phyloP scores from a whole-genome alignment of 2,797 vertebrate genomes.

The Esox masquinongy region DNA sequence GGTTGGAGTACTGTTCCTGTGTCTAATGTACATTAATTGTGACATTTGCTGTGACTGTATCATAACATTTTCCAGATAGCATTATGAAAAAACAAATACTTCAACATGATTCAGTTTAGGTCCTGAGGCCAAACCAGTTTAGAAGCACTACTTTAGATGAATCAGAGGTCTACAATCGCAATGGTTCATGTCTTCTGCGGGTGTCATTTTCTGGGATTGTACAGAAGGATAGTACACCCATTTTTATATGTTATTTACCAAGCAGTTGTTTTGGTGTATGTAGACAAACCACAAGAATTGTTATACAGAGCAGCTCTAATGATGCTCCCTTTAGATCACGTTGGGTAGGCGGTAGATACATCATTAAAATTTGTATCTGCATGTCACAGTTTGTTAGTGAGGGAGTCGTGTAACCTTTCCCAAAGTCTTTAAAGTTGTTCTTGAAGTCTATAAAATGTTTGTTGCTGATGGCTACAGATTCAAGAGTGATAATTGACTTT shows the following conservation, averaged over 20 bases:
- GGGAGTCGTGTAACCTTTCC: not conserved
- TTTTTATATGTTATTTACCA: not conserved
- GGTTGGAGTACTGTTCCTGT: no score
- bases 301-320: not conserved
- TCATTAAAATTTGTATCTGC: not conserved
- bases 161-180: not conserved
- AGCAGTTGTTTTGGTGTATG: not conserved
- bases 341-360: not conserved
- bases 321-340: not conserved
- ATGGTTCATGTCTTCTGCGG: not conserved
- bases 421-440: not conserved
- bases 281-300: not conserved
- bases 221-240: not conserved
- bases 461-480: not conserved
- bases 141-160: not conserved
- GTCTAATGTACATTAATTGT: no score
- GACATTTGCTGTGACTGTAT: no score
- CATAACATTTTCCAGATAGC: no score
- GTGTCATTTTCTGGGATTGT: not conserved
- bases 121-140: no score
- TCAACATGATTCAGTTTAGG: no score
- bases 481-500: conserved; percentile 1
- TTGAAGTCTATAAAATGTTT: not conserved
- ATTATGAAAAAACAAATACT: no score
- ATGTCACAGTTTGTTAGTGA: not conserved